Base-by-base conservation (phyloP, 1,140 invertebrate species). In the Diuraphis noxia region DNA sequence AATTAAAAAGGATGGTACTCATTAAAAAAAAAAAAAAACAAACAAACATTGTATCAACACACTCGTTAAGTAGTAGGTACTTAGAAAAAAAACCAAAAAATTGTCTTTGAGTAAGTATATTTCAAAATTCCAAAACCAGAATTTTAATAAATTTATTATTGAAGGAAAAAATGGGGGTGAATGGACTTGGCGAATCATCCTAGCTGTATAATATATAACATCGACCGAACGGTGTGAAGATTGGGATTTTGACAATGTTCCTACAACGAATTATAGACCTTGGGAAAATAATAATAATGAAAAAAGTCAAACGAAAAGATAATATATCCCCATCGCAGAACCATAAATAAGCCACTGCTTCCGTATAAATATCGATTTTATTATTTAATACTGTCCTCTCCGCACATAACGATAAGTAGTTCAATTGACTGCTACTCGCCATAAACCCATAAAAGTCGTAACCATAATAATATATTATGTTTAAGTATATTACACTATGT, bases 351-450 rank as follows among this genome's bases (percentile, higher is more conserved):
- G 19, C 43, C 84, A 85, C 41, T 85, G 30, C 19, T 85, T 46
- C 84, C 41, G 84, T 85, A 5, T 85, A 49, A 46, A 46, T 85
- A 85, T 85, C 34, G 84, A 85, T 85, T 85, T 85, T 85, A 85
- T 85, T 85, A 85, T 43, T 85, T 85, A 46, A 85, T 49, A 46
- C 84, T 34, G 17, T 85, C 40, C 81, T 41, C 38, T 85, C 8
- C n/a, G 38, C 19, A 25, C 9, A 40, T 25, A 30, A 41, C 38
- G n/a, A 85, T 85, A 46, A 85, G 41, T 85, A 41, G n/a, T 49
- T 49, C 46, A 46, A 85, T 85, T 85, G 41, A 85, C 41, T 85
- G 34, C n/a, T 10, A 40, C n/a, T 85, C n/a, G 21, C 23, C 36
- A 30, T 38, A 23, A 23, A 40, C 36, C 23, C 34, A 38, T 9